Percentiles rank a stretch among this genome's conserved stretches.
phyloP scores from a whole-genome alignment of 2,113 vertebrate genomes.

The Ancistrus triradiatus region DNA sequence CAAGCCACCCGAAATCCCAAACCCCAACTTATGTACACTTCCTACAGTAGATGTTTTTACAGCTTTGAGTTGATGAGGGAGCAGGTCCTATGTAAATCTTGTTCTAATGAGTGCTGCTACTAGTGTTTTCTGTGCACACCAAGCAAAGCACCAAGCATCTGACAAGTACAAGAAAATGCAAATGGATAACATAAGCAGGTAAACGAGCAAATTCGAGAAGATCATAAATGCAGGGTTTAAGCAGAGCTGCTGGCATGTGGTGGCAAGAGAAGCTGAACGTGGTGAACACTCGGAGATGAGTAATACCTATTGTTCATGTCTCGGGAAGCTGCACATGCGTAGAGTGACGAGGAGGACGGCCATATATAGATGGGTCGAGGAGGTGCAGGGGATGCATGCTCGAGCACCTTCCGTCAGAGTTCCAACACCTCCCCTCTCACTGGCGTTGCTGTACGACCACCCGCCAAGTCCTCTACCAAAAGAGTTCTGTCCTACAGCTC shows the following conservation, averaged over 20 bases:
- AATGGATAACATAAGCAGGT: slow-evolving; percentile 46
- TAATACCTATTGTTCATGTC: background rate
- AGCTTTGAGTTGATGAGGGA: slow-evolving; percentile 1
- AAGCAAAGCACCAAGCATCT: slow-evolving; percentile 69
- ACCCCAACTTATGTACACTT: slow-evolving; percentile 6
- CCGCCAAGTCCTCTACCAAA: slow-evolving; percentile 9
- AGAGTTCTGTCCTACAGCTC: slow-evolving; percentile 21
- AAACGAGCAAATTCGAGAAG: slow-evolving; percentile 26
- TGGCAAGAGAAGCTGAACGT: slow-evolving; percentile 1
- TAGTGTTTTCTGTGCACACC: slow-evolving; percentile 57
- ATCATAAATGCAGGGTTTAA: slow-evolving; percentile 23
- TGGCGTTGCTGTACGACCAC: slow-evolving; percentile 13
- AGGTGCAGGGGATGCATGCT: slow-evolving; percentile 8
- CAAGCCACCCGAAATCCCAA: background rate
- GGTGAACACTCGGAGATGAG: slow-evolving; percentile 25
- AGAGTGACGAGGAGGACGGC: slow-evolving; percentile 19
- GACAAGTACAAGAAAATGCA: slow-evolving; percentile 61
- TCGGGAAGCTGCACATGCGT: slow-evolving; percentile 41
- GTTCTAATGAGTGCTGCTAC: slow-evolving; percentile 23
- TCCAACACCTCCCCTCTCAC: slow-evolving; percentile 8
- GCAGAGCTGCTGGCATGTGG: slow-evolving; percentile 7
- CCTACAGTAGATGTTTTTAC: slow-evolving; percentile 23
- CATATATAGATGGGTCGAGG: background rate
- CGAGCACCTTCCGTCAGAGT: slow-evolving; percentile 12
- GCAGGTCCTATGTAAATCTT: slow-evolving; percentile 4